A percentile compares a stretch with the other conserved stretches of the same genome.
These are phyloP conservation scores for Glaucomys volans DNA, from an alignment of 2,113 vertebrate genomes.

Conservation along the genomic window DNA sequence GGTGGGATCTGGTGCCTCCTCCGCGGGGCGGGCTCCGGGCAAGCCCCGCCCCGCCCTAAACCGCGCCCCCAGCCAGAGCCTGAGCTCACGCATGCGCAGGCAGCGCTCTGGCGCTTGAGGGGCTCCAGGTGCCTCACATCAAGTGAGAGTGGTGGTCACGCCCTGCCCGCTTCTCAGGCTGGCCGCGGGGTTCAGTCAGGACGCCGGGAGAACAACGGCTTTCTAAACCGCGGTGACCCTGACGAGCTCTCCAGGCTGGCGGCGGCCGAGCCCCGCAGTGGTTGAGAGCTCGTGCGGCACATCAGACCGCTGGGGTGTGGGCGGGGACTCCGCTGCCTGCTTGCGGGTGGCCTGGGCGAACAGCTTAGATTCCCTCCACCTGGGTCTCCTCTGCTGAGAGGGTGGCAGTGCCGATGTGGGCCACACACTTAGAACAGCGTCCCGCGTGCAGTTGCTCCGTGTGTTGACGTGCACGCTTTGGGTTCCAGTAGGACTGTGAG, in stretches of 20 bases:
- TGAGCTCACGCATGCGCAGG: neutral
- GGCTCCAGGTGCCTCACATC: neutral
- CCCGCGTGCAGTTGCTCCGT: neutral
- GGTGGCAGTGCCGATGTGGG: fast-evolving
- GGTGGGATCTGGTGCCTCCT: neutral
- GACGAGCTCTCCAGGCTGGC: fast-evolving
- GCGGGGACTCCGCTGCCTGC: neutral
- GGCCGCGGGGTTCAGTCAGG: neutral
- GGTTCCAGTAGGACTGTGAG: neutral
- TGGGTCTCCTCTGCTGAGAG: neutral
- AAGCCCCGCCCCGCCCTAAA: neutral
- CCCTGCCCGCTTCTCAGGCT: neutral
- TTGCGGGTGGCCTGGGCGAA: neutral
- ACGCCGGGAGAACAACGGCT: neutral
- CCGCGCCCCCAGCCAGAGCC: neutral
- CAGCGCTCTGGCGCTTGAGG: neutral
- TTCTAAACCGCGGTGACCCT: fast-evolving
- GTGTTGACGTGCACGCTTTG: neutral
- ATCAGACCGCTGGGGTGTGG: neutral
- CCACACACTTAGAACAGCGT: too few species aligned
- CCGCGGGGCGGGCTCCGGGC: neutral
- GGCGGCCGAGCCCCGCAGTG: neutral
- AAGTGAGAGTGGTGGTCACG: neutral
- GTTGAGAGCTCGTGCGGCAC: neutral
- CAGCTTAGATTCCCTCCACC: neutral